Conservation (phyloP, 2,113 vertebrate species). For the Falcunculus frontatus region DNA sequence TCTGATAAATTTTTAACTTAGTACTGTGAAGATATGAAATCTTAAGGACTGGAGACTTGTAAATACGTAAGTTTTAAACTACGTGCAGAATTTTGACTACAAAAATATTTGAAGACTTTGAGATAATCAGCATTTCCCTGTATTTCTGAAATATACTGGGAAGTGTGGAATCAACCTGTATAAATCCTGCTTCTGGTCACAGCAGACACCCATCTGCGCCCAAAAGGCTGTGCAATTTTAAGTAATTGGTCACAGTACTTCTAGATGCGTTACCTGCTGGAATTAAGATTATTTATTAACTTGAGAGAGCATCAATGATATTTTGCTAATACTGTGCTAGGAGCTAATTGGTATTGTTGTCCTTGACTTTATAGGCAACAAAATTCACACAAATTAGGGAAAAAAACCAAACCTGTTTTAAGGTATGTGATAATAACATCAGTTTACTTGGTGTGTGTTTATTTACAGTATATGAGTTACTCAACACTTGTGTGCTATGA, state of each 20-base stretch:
- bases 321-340: background rate
- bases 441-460: conserved; percentile 52
- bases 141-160: background rate
- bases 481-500: background rate
- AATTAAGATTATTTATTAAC: background rate
- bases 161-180: background rate
- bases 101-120: background rate
- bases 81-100: background rate
- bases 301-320: background rate
- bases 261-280: background rate
- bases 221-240: background rate
- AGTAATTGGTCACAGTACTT: background rate
- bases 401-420: conserved; percentile 33
- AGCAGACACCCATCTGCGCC: background rate
- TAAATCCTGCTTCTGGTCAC: background rate
- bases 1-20: background rate
- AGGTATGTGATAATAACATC: conserved; percentile 29
- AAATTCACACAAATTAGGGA: background rate
- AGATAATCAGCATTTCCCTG: background rate
- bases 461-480: conserved; percentile 11
- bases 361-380: conserved; percentile 13
- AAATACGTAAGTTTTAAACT: background rate
- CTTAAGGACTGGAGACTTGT: background rate
- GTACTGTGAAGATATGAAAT: background rate
- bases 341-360: background rate